These are phyloP conservation scores for human (Homo sapiens) DNA, from an alignment of 2,113 vertebrate genomes.

Conservation along the genomic window DNA sequence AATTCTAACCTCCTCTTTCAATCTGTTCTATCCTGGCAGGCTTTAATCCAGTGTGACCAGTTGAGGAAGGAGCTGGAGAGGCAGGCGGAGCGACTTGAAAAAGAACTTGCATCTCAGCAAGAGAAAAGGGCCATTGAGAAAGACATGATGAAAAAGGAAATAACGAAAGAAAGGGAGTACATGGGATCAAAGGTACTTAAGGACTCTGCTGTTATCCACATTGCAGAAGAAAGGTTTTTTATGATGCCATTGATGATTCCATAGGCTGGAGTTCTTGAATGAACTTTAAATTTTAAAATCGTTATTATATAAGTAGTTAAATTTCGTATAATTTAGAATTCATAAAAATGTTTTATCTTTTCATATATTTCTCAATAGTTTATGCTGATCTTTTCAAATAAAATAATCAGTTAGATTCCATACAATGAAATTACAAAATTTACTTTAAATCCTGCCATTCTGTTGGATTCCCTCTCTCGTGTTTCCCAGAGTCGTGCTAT, in stretches of 20 bases:
- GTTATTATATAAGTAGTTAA: not conserved
- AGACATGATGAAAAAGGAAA: constrained; percentile 85
- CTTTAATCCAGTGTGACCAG: constrained; percentile 91
- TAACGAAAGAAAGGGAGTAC: constrained; percentile 87
- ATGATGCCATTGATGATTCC: not conserved
- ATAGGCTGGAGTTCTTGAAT: not conserved
- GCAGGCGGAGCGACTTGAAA: constrained; percentile 87
- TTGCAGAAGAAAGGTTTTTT: not conserved
- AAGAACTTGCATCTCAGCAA: constrained; percentile 85
- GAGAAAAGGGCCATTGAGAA: constrained; percentile 87
- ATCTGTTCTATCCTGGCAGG: constrained; percentile 80
- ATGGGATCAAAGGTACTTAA: constrained; percentile 85
- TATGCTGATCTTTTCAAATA: not conserved
- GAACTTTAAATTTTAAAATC: not conserved
- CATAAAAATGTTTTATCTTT: not conserved
- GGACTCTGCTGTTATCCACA: not conserved
- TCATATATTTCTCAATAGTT: not conserved
- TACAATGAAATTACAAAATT: not conserved
- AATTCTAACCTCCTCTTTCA: not conserved
- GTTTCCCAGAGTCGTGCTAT: not conserved
- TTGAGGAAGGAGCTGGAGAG: constrained; percentile 89
- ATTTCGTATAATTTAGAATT: not conserved
- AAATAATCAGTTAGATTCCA: not conserved
- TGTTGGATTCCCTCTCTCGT: not conserved
- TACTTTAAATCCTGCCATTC: not conserved